phyloP scores from a whole-genome alignment of 2,888 invertebrate species.

The Theristus sp. region DNA sequence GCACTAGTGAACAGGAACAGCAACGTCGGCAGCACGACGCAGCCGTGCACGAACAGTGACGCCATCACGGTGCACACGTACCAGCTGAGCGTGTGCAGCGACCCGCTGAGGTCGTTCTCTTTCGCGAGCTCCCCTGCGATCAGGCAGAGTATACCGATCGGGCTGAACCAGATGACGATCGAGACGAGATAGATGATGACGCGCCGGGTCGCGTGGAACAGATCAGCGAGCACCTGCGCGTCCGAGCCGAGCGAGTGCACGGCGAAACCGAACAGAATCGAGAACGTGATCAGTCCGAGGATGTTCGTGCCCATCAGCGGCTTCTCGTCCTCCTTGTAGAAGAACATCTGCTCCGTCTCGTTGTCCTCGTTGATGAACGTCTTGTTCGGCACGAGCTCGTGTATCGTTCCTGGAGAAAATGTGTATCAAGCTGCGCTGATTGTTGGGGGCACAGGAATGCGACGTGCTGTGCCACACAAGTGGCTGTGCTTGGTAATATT shows the following conservation, averaged over 20 bases:
- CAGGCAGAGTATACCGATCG: slow-evolving; percentile 45
- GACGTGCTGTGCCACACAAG: neutral
- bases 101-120: slow-evolving; percentile 41
- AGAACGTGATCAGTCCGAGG: slow-evolving; percentile 43
- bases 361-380: no score
- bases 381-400: no score
- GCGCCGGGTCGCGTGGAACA: slow-evolving; percentile 53
- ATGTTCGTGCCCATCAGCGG: neutral
- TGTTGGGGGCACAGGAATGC: no score
- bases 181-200: slow-evolving; percentile 8
- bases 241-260: slow-evolving; percentile 59
- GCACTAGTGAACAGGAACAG: slow-evolving; percentile 55
- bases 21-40: slow-evolving; percentile 62
- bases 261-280: slow-evolving; percentile 62
- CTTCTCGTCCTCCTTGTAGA: no score
- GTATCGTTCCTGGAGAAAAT: no score
- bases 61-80: slow-evolving; percentile 40
- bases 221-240: slow-evolving; percentile 53
- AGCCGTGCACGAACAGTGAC: slow-evolving; percentile 58
- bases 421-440: no score
- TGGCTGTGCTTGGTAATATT: no score
- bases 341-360: no score
- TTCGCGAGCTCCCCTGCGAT: slow-evolving; percentile 45
- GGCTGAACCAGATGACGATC: slow-evolving; percentile 38
- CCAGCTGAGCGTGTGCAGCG: slow-evolving; percentile 49